phyloP scores from a whole-genome alignment of 92 coral and sea anemone genomes.

The Phymanthus crucifer region DNA sequence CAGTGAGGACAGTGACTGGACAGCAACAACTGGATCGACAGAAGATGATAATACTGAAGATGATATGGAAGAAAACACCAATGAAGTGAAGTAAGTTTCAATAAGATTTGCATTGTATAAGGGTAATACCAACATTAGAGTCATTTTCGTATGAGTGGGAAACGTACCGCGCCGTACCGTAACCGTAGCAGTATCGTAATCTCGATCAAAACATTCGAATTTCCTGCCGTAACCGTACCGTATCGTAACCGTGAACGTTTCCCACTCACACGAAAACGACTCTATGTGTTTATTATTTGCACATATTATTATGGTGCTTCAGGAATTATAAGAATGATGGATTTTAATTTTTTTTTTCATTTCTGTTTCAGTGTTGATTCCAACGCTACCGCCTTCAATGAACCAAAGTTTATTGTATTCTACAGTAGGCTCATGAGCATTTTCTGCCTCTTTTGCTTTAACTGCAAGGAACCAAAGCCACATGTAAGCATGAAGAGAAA shows the following conservation, averaged over 20 bases:
- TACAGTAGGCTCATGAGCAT: constrained; percentile 23
- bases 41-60: constrained; percentile 12
- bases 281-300: neutral
- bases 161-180: too few relatives aligned
- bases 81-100: neutral
- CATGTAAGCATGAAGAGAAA: constrained; percentile 32
- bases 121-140: too few relatives aligned
- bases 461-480: constrained; percentile 46
- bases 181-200: too few relatives aligned
- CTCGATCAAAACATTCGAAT: too few relatives aligned
- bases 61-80: neutral
- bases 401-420: constrained; percentile 56
- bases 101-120: too few relatives aligned
- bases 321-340: neutral
- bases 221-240: too few relatives aligned
- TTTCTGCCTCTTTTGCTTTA: constrained; percentile 54
- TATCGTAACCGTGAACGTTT: too few relatives aligned
- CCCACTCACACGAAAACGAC: too few relatives aligned
- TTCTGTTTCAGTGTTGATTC: constrained; percentile 20
- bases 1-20: neutral
- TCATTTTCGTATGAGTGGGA: too few relatives aligned
- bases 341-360: neutral
- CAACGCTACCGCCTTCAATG: constrained; percentile 6
- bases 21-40: neutral
- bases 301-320: neutral